Conservation (phyloP, 2,113 vertebrate genomes). For the Urocynchramus pylzowi region DNA sequence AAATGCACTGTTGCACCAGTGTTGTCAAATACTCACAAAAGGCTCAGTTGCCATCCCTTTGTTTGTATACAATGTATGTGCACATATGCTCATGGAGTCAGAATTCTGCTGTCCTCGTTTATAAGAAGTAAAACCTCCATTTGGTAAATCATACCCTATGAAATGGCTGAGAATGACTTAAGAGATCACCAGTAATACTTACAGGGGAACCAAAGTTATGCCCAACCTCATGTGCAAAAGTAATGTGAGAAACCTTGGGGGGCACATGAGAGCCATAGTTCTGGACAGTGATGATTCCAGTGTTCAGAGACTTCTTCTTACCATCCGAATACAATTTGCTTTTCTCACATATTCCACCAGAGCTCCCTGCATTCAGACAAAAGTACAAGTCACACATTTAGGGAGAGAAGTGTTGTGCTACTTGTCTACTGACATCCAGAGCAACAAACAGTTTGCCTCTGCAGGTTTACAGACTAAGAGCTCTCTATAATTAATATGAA, state of each 20-base stretch:
- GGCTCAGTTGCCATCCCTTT: not conserved
- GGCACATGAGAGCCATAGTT: constrained; percentile 98
- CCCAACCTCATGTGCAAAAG: constrained; percentile 96
- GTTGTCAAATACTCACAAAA: not conserved
- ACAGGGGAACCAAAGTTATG: constrained; percentile 99
- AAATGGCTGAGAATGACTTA: not conserved
- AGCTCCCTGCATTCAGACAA: constrained; percentile 80
- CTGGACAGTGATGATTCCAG: constrained; percentile 97
- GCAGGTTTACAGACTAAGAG: not conserved
- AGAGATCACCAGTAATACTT: constrained; percentile 64
- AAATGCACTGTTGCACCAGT: not conserved
- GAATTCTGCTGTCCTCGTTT: not conserved
- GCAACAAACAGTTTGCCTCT: not conserved
- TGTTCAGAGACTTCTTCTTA: constrained; percentile 96
- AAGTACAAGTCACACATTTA: not conserved
- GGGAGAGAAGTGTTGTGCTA: not conserved
- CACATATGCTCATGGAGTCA: not conserved
- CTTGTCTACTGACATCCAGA: not conserved
- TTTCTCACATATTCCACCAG: constrained; percentile 96
- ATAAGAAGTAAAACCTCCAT: not conserved
- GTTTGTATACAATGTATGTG: not conserved
- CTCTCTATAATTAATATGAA: not conserved
- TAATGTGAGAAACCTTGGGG: constrained; percentile 97
- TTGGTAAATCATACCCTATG: rapidly evolving
- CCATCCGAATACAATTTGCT: constrained; percentile 91